Conservation (phyloP, 2,797 vertebrate genomes). For the Fundulus diaphanus region DNA sequence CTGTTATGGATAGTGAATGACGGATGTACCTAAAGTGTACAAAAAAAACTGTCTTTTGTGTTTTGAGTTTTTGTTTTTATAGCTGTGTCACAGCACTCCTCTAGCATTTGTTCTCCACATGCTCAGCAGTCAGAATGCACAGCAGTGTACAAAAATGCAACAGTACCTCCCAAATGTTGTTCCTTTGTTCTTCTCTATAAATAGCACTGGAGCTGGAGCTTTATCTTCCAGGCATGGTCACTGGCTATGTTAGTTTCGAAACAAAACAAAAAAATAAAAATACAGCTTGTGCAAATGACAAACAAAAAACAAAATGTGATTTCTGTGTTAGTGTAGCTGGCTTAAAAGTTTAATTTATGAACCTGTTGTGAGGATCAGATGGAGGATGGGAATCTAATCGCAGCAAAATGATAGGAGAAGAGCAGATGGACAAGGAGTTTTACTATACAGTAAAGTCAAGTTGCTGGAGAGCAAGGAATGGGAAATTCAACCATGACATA, state of each 20-base stretch:
- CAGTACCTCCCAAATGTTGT: slow-evolving; percentile 40
- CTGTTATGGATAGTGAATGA: slow-evolving; percentile 8
- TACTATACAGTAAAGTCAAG: not conserved
- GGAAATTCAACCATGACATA: not conserved
- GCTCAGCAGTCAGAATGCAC: slow-evolving; percentile 45
- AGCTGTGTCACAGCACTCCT: not conserved
- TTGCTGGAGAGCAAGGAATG: not conserved
- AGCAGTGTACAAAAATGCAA: slow-evolving; percentile 22
- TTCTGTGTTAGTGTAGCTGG: not conserved
- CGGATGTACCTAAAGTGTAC: not conserved
- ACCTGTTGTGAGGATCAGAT: not conserved
- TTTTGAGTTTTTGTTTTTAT: not conserved
- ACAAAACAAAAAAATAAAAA: too few species aligned
- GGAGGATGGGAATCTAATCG: not conserved
- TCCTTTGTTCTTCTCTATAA: slow-evolving; percentile 16
- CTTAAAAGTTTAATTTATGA: not conserved
- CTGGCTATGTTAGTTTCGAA: not conserved
- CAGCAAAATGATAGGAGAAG: not conserved
- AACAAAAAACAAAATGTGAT: not conserved
- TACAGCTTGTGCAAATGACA: not conserved
- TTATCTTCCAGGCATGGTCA: not conserved
- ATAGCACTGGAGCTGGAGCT: slow-evolving; percentile 27
- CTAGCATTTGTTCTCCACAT: slow-evolving; percentile 11
- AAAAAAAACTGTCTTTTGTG: not conserved
- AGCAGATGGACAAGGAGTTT: not conserved